These are phyloP conservation scores for Amiota minor DNA, from an alignment of 2,888 invertebrate genomes.

Conservation along the genomic window DNA sequence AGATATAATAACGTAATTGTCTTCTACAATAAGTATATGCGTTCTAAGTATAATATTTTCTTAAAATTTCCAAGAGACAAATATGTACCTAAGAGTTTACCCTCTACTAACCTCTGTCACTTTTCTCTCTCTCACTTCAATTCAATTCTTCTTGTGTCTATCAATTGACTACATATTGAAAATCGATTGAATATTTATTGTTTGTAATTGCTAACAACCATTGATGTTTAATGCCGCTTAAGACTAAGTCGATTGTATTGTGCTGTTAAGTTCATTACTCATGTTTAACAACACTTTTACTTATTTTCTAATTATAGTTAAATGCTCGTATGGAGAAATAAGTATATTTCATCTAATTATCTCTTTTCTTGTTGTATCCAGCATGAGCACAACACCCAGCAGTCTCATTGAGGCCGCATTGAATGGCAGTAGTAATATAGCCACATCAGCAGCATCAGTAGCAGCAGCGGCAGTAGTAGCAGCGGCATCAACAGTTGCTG, in stretches of 20 bases:
- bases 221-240: neutral
- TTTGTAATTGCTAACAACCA: neutral
- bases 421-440: constrained; percentile 49
- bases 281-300: constrained; percentile 9
- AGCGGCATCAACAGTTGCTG: neutral
- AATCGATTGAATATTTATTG: no score
- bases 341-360: neutral
- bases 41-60: no score
- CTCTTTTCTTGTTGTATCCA: constrained; percentile 36
- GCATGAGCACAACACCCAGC: constrained; percentile 69
- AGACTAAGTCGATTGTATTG: neutral
- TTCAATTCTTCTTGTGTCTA: no score
- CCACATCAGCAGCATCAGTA: constrained; percentile 11
- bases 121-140: no score
- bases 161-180: no score
- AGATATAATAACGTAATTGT: no score
- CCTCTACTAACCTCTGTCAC: no score
- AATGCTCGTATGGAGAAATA: neutral
- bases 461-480: neutral
- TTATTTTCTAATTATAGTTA: constrained; percentile 20
- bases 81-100: no score
- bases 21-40: no score
- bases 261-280: constrained; percentile 17
- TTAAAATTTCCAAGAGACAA: no score
- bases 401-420: constrained; percentile 65